Evolutionary conservation across 2,888 invertebrate species (phyloP), one percentile per base, ranked within the genome.

Genomic region (Apomyelois bistriatella): DNA sequence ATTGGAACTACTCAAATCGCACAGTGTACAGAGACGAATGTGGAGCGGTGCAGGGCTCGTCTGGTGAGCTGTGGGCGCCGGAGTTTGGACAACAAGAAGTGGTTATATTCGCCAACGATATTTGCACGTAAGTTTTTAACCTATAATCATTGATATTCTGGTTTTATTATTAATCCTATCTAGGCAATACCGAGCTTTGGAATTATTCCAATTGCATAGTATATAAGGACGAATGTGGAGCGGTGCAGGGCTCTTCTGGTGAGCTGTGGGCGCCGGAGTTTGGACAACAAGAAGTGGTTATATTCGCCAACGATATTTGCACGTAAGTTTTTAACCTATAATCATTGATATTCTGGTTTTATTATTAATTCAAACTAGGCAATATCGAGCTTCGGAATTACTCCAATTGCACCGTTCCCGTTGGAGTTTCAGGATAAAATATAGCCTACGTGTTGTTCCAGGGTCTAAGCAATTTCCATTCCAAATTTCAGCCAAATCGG

Each of bases 11-110:
- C 64, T 85, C 84, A 12, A 82, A 85, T 47, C 75, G 87, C 13
- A 93, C 94, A 0, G 66, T 82, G 32, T 93, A 87, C 70, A 93
- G 94, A 0, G 88, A 76, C 36, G 85, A 92, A 42, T 97, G 97
- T 73, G 94, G 93, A 1, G 70, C 68, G 36, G 93, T 97, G 3
- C 90, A 91, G 61, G 97, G 97, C 12, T 94, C 94, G 7, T 93
- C 94, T 0, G 97, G 97, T 0, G 97, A 97, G 81, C 82, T 96
- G 16, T 96, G 95, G 92, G 95, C 96, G 16, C 95, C 96, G 0
- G 87, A 93, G 54, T 65, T 85, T 0, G 83, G 92, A 0, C 91
- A 92, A 47, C 80, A 91, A 7, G 87, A 90, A 30, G 82, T 95
- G 4, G 82, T 92, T 0, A 80, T 97, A 56, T 97, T 96, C 79